Evolutionary conservation across 2,888 invertebrate genomes (phyloP).

Genomic region (Rhimphoctona megacephalus): DNA sequence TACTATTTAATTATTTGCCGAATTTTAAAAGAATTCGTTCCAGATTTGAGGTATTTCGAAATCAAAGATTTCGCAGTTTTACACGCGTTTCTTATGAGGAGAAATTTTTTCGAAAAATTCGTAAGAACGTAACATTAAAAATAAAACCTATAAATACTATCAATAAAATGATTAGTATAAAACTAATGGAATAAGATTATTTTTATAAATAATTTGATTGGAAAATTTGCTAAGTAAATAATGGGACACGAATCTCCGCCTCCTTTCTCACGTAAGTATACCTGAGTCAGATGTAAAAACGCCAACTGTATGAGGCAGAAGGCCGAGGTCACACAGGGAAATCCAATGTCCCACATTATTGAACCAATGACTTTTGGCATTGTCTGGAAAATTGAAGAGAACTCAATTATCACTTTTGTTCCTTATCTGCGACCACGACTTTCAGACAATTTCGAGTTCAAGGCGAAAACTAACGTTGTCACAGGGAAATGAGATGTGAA

Average conservation of each 20-base stretch:
- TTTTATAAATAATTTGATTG: not conserved
- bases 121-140: not conserved
- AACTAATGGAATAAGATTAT: not conserved
- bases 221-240: not conserved
- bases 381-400: conserved; percentile 77
- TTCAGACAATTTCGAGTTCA: not conserved
- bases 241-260: conserved; percentile 31
- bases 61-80: no score
- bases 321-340: conserved; percentile 87
- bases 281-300: conserved; percentile 86
- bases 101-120: no score
- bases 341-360: conserved; percentile 86
- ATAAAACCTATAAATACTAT: not conserved
- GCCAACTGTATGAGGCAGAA: conserved; percentile 87
- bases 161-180: not conserved
- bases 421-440: not conserved
- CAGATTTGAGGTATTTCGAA: not conserved
- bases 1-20: no score
- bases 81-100: no score
- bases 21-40: no score
- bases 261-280: conserved; percentile 75
- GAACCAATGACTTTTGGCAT: conserved; percentile 86
- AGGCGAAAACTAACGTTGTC: conserved; percentile 1
- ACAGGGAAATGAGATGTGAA: not conserved
- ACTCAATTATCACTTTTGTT: conserved; percentile 12